phyloP scores from a whole-genome alignment of 30 jellyfish, hydroid and myxozoan species.

The Hydractinia echinata region DNA sequence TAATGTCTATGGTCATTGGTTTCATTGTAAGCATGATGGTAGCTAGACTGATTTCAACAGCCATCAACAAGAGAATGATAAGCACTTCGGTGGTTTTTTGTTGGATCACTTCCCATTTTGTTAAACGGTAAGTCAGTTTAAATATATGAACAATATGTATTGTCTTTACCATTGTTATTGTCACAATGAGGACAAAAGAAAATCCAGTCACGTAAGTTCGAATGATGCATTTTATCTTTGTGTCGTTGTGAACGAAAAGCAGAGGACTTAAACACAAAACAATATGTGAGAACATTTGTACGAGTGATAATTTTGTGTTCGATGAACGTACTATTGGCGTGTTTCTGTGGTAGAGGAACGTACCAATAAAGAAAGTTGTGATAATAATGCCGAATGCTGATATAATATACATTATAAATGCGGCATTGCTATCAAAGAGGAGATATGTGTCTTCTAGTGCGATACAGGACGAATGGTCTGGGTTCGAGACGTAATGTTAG shows the following conservation, averaged over 20 bases:
- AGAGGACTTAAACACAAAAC: slow-evolving; percentile 1
- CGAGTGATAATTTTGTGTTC: slow-evolving; percentile 10
- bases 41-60: background rate
- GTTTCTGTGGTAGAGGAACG: slow-evolving; percentile 6
- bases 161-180: slow-evolving; percentile 14
- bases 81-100: slow-evolving; percentile 17
- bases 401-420: background rate
- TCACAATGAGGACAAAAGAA: background rate
- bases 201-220: slow-evolving; percentile 20
- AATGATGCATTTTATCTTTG: slow-evolving; percentile 11
- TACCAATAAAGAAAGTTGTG: slow-evolving; percentile 5
- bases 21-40: background rate
- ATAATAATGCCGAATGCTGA: slow-evolving; percentile 6
- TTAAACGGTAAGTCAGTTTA: background rate
- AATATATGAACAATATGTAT: slow-evolving; percentile 29
- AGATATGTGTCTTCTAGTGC: background rate
- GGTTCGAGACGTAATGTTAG: slow-evolving; percentile 11
- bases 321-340: slow-evolving; percentile 44
- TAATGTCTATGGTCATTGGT: slow-evolving; percentile 11
- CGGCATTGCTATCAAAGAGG: background rate
- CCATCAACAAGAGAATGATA: background rate
- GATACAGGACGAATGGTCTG: slow-evolving; percentile 11
- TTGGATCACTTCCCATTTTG: slow-evolving; percentile 31
- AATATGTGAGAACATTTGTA: slow-evolving; percentile 22
- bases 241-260: slow-evolving; percentile 4